phyloP scores from a whole-genome alignment of 1,140 invertebrate species.

The Lamellibrachia luymesi region DNA sequence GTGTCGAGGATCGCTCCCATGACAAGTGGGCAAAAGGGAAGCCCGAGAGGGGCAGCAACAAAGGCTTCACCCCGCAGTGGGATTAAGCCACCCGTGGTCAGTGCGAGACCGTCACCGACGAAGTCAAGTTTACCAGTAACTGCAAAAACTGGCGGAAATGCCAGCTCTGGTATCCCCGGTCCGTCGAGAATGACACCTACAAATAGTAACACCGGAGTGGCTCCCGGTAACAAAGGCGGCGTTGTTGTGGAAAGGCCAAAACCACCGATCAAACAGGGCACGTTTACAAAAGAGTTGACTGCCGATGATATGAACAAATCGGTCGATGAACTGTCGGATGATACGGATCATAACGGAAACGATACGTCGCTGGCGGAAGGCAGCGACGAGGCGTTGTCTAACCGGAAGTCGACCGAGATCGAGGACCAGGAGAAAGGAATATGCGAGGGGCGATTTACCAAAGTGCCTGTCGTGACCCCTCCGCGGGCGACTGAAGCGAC shows the following conservation, averaged over 20 bases:
- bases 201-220: not conserved
- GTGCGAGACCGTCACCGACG: conserved; percentile 26
- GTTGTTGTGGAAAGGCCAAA: conserved; percentile 31
- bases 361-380: not conserved
- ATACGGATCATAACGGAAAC: conserved; percentile 16
- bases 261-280: conserved; percentile 70
- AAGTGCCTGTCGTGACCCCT: not conserved
- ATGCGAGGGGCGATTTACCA: not conserved
- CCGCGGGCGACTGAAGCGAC: not conserved
- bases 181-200: not conserved
- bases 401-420: not conserved
- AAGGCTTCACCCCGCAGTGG: conserved; percentile 25
- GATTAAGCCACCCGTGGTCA: conserved; percentile 28
- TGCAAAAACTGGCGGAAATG: conserved; percentile 32
- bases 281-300: conserved; percentile 78
- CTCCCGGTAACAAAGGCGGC: not conserved
- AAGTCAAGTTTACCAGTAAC: conserved; percentile 33
- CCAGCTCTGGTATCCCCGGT: not conserved
- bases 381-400: not conserved
- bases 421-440: not conserved
- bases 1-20: not conserved
- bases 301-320: conserved; percentile 11
- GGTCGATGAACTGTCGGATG: not conserved
- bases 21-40: not conserved
- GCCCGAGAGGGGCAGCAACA: conserved; percentile 13